Conservation (phyloP, 2,888 invertebrate genomes). For the Argyra leucocephala region DNA sequence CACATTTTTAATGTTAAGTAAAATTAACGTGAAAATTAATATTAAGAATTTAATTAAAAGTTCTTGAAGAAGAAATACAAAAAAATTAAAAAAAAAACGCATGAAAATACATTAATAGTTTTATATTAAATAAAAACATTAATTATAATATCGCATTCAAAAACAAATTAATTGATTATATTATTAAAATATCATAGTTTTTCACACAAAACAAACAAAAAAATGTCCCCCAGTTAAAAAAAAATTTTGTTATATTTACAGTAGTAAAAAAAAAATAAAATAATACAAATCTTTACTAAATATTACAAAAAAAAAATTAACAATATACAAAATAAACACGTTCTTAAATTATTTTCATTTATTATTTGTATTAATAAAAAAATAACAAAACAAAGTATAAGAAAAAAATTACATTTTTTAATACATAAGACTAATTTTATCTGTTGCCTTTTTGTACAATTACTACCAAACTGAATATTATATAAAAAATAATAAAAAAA, state of each 20-base stretch:
- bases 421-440: conserved; percentile 6
- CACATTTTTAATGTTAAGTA: conserved; percentile 5
- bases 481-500: not conserved
- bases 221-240: not conserved
- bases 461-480: conserved; percentile 6
- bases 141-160: conserved; percentile 6
- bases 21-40: not conserved
- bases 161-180: not conserved
- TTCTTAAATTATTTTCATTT: not conserved
- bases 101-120: conserved; percentile 2
- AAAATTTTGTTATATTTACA: conserved; percentile 3
- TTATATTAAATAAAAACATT: conserved; percentile 1
- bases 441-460: conserved; percentile 6
- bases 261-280: not conserved
- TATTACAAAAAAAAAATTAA: not conserved
- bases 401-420: conserved; percentile 6
- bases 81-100: not conserved
- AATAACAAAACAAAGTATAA: not conserved
- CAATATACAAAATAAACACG: not conserved
- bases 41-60: conserved; percentile 1
- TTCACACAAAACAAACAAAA: conserved; percentile 6
- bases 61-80: not conserved
- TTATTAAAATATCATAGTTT: not conserved
- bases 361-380: conserved; percentile 1
- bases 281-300: not conserved